A percentile compares a stretch with the other conserved stretches of the same genome.
Evolutionary conservation across 2,113 vertebrate genomes (phyloP).

Genomic region (Nothocercus nigrocapillus): DNA sequence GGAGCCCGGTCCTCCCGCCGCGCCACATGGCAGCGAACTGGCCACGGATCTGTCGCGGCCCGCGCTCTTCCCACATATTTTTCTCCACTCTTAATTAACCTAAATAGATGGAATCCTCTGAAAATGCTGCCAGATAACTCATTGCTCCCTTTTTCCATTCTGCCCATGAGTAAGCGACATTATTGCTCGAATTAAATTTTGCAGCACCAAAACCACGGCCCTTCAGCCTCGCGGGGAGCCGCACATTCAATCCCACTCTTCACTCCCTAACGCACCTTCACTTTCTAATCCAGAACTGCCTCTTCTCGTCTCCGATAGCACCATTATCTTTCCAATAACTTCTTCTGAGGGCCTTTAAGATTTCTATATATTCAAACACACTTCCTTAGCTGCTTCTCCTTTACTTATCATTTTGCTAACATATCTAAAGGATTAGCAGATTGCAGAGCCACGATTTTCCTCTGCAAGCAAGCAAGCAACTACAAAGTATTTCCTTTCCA

Average conservation of each 20-base stretch:
- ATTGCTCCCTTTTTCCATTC: background rate
- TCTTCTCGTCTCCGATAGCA: background rate
- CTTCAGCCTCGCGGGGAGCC: fast-evolving
- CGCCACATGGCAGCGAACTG: background rate
- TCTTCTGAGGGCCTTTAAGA: background rate
- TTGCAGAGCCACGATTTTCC: background rate
- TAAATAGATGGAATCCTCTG: background rate
- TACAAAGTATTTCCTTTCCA: background rate
- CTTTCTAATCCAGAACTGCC: fast-evolving
- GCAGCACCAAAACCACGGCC: fast-evolving
- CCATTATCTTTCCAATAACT: fast-evolving
- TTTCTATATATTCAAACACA: background rate
- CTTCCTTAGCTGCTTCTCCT: background rate
- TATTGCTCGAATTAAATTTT: background rate
- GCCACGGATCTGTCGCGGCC: background rate
- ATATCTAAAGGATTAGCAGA: background rate
- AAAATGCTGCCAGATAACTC: background rate
- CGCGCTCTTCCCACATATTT: background rate
- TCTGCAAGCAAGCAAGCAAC: background rate
- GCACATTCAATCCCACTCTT: background rate
- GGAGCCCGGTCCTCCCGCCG: background rate
- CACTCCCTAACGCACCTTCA: too few species aligned
- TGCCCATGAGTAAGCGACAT: background rate
- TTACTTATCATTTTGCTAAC: background rate
- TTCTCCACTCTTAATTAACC: background rate